Percentiles rank a stretch among this genome's conserved stretches.
Conservation (phyloP, 2,797 vertebrate species). For the Clamator glandarius region DNA sequence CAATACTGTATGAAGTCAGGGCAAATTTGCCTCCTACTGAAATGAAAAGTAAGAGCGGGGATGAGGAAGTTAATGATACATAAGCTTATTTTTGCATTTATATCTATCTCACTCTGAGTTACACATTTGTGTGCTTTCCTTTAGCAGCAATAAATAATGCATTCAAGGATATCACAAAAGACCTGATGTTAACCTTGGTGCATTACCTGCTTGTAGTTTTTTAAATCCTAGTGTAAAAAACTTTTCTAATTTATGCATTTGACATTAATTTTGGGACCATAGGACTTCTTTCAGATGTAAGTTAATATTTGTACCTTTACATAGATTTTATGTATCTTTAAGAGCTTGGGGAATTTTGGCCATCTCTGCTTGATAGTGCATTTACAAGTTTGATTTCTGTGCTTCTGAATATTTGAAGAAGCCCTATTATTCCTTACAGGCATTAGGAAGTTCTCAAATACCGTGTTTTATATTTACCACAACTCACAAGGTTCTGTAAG, state of each 20-base stretch:
- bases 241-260: neutral
- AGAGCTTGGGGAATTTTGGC: neutral
- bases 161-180: neutral
- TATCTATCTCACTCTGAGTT: neutral
- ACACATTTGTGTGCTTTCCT: neutral
- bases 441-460: neutral
- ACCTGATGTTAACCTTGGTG: neutral
- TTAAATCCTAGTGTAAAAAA: neutral
- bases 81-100: neutral
- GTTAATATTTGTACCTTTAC: neutral
- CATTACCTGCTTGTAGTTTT: neutral
- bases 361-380: neutral
- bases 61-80: neutral
- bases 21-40: neutral
- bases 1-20: neutral
- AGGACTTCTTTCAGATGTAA: neutral
- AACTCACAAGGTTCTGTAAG: neutral
- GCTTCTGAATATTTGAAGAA: neutral
- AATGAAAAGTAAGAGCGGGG: neutral
- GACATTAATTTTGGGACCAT: neutral
- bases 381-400: neutral
- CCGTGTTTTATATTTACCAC: neutral
- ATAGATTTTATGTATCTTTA: neutral
- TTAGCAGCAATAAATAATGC: neutral
- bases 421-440: neutral